Conservation (phyloP, 2,888 invertebrate species). For the Apotomis capreana region DNA sequence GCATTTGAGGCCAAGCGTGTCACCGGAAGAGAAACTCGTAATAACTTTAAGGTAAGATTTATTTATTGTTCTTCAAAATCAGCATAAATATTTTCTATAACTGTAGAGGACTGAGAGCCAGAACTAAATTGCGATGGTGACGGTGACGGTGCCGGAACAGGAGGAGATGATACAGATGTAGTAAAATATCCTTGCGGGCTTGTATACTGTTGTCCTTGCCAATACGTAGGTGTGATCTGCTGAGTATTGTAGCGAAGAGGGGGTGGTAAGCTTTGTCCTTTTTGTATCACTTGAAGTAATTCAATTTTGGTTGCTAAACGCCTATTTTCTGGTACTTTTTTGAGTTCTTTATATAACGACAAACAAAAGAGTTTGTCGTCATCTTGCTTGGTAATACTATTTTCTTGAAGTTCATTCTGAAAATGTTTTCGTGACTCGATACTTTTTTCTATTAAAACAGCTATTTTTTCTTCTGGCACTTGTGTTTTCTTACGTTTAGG, state of each 20-base stretch:
- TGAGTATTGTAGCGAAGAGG: too few relatives aligned
- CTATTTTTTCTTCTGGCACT: constrained; percentile 49
- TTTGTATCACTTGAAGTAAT: constrained; percentile 49
- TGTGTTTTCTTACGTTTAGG: constrained; percentile 47
- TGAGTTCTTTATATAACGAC: constrained; percentile 50
- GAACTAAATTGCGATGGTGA: constrained; percentile 43
- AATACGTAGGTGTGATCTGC: too few relatives aligned
- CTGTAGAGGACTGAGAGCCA: constrained; percentile 43
- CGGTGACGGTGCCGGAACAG: constrained; percentile 45
- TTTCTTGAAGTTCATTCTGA: constrained; percentile 47
- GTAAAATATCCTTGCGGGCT: constrained; percentile 49
- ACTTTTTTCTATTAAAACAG: constrained; percentile 50
- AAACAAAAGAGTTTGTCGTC: constrained; percentile 54
- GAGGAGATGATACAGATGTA: constrained; percentile 47
- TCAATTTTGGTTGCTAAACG: constrained; percentile 52
- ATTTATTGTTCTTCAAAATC: constrained; percentile 47
- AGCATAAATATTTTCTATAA: constrained; percentile 46
- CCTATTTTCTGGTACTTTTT: constrained; percentile 51
- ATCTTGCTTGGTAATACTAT: constrained; percentile 47
- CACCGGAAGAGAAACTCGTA: constrained; percentile 50
- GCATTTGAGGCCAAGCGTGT: constrained; percentile 45
- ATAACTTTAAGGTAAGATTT: constrained; percentile 50
- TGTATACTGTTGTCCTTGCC: constrained; percentile 22
- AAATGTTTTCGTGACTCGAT: constrained; percentile 39
- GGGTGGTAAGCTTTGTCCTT: too few relatives aligned